Conservation (phyloP, 35 echinoderm and acorn worm genomes). For the Stichopus chloronotus region DNA sequence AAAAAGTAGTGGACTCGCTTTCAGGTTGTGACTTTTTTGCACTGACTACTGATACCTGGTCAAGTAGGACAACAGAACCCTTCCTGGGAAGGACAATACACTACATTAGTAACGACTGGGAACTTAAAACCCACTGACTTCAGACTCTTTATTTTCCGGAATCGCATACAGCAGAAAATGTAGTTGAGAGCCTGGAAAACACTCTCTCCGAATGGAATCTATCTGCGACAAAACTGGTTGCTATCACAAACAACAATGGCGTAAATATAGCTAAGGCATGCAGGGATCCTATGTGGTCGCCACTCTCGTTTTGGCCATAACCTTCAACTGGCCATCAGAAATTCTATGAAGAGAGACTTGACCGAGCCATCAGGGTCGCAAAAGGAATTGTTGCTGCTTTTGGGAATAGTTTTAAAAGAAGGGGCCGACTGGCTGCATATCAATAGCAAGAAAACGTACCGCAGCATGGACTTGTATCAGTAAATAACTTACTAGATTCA, state of each 20-base stretch:
- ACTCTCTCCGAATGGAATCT: constrained; percentile 6
- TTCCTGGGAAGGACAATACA: not conserved
- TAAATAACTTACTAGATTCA: not conserved
- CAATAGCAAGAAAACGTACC: not conserved
- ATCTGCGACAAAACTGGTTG: not conserved
- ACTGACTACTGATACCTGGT: constrained; percentile 8
- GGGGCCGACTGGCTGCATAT: not conserved
- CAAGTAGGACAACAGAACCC: not conserved
- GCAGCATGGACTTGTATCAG: constrained; percentile 3
- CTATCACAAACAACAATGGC: constrained; percentile 26
- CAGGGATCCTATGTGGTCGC: not conserved
- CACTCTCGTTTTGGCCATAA: constrained; percentile 22
- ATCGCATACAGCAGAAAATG: constrained; percentile 20
- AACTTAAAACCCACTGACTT: constrained; percentile 14
- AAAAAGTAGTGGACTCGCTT: not conserved
- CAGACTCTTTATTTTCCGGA: constrained; percentile 16
- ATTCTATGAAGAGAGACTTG: not conserved
- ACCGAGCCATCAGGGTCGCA: not conserved
- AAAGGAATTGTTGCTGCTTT: constrained; percentile 21
- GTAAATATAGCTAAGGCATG: constrained; percentile 38
- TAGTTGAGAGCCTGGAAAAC: not conserved
- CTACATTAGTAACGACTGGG: constrained; percentile 1
- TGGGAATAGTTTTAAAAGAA: constrained; percentile 32
- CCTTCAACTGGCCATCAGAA: constrained; percentile 8
- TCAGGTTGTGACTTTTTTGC: not conserved